Percentiles rank a stretch among this genome's conserved stretches.
Conservation (phyloP, 2,888 invertebrate genomes). For the Polymixis lichenea region DNA sequence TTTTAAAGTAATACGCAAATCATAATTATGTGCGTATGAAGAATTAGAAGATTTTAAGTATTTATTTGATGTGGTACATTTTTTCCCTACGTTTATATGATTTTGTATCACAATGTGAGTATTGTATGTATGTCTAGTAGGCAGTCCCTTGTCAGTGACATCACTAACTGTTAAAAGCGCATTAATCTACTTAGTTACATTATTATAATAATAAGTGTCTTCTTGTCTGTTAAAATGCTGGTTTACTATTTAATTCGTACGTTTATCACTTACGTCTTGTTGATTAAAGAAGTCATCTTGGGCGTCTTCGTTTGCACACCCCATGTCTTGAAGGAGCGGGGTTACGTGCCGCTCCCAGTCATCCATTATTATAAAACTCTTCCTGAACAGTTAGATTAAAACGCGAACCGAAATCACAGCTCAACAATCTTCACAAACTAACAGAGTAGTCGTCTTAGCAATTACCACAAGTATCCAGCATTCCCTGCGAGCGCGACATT, state of each 20-base stretch:
- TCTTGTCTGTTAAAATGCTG: slow-evolving; percentile 4
- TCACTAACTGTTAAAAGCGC: neutral
- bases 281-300: slow-evolving; percentile 91
- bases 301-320: slow-evolving; percentile 88
- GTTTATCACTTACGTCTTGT: slow-evolving; percentile 89
- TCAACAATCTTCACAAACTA: slow-evolving; percentile 81
- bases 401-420: slow-evolving; percentile 81
- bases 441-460: slow-evolving; percentile 78
- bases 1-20: slow-evolving; percentile 2
- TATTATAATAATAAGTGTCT: neutral
- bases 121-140: too few relatives aligned
- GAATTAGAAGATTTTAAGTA: neutral
- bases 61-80: neutral
- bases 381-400: slow-evolving; percentile 72
- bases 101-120: neutral
- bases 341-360: slow-evolving; percentile 92
- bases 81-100: neutral
- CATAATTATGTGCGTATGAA: neutral
- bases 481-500: slow-evolving; percentile 65
- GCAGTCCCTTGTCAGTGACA: neutral
- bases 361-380: slow-evolving; percentile 86
- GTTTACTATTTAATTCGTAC: slow-evolving; percentile 40
- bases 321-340: slow-evolving; percentile 91
- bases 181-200: neutral
- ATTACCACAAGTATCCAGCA: slow-evolving; percentile 76